These are phyloP conservation scores for Mobula birostris DNA, from an alignment of 2,113 vertebrate species.

Conservation along the genomic window DNA sequence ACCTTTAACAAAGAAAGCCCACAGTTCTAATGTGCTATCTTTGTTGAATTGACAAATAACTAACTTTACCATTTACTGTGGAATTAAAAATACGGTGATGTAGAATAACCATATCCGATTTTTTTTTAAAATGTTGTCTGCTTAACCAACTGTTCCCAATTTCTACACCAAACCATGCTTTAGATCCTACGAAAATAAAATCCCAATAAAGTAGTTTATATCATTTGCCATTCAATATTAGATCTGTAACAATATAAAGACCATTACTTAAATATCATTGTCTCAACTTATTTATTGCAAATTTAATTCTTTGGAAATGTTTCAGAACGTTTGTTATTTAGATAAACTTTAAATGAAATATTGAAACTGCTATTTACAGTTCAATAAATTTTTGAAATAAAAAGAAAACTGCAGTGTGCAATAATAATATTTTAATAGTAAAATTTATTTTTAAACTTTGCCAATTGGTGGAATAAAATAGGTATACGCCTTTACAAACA, in stretches of 20 bases:
- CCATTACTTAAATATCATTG: not conserved
- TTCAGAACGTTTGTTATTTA: not conserved
- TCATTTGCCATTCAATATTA: slow-evolving; percentile 1
- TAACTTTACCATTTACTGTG: not conserved
- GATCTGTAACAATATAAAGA: not conserved
- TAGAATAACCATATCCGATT: not conserved
- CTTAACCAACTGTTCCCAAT: not conserved
- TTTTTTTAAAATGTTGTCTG: not conserved
- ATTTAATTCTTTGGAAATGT: not conserved
- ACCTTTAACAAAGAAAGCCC: not conserved
- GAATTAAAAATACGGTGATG: not conserved
- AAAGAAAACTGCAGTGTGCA: slow-evolving; percentile 16
- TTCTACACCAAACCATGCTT: not conserved
- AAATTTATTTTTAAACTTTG: not conserved
- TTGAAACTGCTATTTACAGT: not conserved
- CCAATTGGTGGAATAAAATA: not conserved
- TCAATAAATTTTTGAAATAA: not conserved
- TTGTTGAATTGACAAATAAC: slow-evolving; percentile 2
- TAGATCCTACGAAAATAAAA: slow-evolving; percentile 26
- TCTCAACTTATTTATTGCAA: not conserved
- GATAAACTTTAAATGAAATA: slow-evolving; percentile 15
- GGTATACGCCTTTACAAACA: not conserved
- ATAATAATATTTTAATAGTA: not conserved
- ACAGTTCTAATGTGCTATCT: not conserved
- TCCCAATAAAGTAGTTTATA: not conserved